Conservation (phyloP, 2,113 vertebrate genomes). For the Saccopteryx bilineata region DNA sequence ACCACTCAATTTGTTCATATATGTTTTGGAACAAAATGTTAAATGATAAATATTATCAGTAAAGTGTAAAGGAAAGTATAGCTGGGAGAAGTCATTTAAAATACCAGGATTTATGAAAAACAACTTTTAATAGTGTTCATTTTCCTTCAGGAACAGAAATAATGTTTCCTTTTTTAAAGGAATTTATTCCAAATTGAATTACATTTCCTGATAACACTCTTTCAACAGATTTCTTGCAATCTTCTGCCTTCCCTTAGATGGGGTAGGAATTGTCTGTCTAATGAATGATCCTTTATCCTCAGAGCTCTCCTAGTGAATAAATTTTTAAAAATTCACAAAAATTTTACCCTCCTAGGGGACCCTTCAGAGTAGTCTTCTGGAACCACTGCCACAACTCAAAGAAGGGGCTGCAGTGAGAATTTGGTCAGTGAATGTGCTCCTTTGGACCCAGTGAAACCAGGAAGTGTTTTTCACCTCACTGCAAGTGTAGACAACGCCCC, state of each 20-base stretch:
- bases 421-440: background rate
- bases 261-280: background rate
- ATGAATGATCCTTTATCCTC: conserved; percentile 6
- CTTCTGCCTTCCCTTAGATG: conserved; percentile 11
- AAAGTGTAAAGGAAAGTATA: background rate
- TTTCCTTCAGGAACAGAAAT: conserved; percentile 24
- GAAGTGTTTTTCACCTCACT: background rate
- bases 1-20: background rate
- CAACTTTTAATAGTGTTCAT: background rate
- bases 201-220: conserved; percentile 42
- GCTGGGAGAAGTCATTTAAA: conserved; percentile 26
- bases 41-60: background rate
- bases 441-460: background rate
- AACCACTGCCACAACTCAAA: background rate
- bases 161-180: conserved; percentile 42
- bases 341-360: background rate
- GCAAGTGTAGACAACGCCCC: background rate
- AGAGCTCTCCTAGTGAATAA: background rate
- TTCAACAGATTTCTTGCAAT: conserved; percentile 20
- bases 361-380: background rate
- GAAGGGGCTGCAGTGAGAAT: background rate
- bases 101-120: background rate
- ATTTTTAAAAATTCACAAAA: conserved; percentile 11
- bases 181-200: conserved; percentile 49
- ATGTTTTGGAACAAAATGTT: conserved; percentile 42